phyloP scores from a whole-genome alignment of 2,113 vertebrate genomes.

The Dolichotis patagonum region DNA sequence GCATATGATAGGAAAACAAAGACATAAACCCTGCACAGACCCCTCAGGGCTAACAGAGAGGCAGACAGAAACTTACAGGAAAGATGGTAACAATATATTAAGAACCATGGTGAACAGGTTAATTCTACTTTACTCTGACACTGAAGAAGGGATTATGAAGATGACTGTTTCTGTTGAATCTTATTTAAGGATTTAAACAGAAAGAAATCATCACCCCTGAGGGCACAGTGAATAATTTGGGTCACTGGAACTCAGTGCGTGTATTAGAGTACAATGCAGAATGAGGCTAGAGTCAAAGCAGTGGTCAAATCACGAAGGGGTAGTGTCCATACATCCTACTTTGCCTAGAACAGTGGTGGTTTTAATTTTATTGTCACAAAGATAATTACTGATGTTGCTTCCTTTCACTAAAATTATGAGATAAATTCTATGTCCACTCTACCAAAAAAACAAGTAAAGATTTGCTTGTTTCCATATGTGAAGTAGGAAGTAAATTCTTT shows the following conservation, averaged over 20 bases:
- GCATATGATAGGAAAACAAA: not conserved
- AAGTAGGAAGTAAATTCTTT: not conserved
- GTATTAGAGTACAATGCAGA: not conserved
- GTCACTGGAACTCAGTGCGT: not conserved
- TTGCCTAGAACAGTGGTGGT: not conserved
- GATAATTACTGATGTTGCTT: not conserved
- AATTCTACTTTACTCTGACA: not conserved
- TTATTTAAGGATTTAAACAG: not conserved
- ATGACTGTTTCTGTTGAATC: not conserved
- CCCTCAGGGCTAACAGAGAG: not conserved
- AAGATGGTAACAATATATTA: not conserved
- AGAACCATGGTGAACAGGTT: not conserved
- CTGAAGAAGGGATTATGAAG: not conserved
- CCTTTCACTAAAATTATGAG: not conserved
- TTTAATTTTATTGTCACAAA: not conserved
- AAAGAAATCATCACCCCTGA: not conserved
- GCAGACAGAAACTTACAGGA: not conserved
- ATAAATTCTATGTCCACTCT: not conserved
- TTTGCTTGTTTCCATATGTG: not conserved
- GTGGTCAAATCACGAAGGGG: not conserved
- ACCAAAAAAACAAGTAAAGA: not conserved
- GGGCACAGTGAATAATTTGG: not conserved
- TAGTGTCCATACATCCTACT: not conserved
- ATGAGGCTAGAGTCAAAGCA: not conserved
- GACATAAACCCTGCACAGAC: not conserved